Percentiles rank a stretch among this genome's conserved stretches.
Evolutionary conservation across 2,797 vertebrate genomes (phyloP).

Genomic region (Carapus acus): DNA sequence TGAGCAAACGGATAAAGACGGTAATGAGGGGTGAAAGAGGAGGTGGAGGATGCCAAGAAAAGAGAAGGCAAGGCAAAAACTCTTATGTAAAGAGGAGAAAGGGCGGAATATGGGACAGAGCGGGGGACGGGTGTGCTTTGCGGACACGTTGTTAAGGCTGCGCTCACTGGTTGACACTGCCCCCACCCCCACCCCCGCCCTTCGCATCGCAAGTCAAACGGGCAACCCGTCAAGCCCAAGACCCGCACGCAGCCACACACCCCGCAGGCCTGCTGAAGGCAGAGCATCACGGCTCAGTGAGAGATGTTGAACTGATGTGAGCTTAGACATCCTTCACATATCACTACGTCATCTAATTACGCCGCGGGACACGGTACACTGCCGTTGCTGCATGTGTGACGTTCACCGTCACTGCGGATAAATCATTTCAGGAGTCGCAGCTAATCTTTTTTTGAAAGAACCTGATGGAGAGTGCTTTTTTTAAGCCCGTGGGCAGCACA

Average conservation of each 20-base stretch:
- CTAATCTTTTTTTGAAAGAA: too few species aligned
- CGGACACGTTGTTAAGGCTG: slow-evolving; percentile 17
- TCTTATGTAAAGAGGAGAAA: too few species aligned
- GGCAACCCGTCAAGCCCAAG: slow-evolving; percentile 2
- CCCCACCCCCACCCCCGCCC: too few species aligned
- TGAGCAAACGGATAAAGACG: slow-evolving; percentile 1
- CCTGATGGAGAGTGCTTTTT: too few species aligned
- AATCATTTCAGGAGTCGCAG: not conserved
- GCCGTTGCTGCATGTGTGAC: not conserved
- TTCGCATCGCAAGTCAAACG: slow-evolving; percentile 12
- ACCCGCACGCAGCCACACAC: slow-evolving; percentile 10
- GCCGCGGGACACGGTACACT: not conserved
- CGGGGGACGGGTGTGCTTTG: slow-evolving; percentile 14
- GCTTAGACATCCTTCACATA: not conserved
- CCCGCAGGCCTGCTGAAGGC: not conserved
- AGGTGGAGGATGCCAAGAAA: not conserved
- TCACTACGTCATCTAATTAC: not conserved
- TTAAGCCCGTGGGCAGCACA: too few species aligned
- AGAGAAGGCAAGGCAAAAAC: slow-evolving; percentile 4
- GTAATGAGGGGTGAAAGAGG: slow-evolving; percentile 7
- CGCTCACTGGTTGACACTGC: slow-evolving; percentile 23
- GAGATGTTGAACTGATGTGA: not conserved
- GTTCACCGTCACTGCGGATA: not conserved
- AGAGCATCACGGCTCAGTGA: not conserved
- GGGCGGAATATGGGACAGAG: too few species aligned